phyloP scores from a whole-genome alignment of 1,140 invertebrate species.

The Nixonia krombeini region DNA sequence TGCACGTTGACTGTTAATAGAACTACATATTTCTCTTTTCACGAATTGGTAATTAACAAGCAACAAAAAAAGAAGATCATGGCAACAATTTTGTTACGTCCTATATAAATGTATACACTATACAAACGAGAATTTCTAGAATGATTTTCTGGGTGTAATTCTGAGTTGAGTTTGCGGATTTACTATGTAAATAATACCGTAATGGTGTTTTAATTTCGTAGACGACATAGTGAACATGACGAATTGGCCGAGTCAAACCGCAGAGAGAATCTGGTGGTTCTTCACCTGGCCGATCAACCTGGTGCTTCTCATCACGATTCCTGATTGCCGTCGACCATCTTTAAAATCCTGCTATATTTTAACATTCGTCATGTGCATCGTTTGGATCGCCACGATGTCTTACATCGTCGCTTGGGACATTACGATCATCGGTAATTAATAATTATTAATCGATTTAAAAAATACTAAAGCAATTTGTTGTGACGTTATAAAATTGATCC shows the following conservation, averaged over 20 bases:
- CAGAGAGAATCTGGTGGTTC: conserved; percentile 77
- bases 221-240: conserved; percentile 74
- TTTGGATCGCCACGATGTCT: conserved; percentile 77
- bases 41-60: too few species aligned
- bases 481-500: not conserved
- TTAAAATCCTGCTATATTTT: conserved; percentile 73
- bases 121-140: too few species aligned
- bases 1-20: too few species aligned
- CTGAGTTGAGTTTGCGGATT: too few species aligned
- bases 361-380: conserved; percentile 78
- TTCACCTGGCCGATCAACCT: conserved; percentile 82
- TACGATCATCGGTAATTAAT: conserved; percentile 79
- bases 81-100: too few species aligned
- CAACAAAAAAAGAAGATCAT: too few species aligned
- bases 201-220: too few species aligned
- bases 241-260: conserved; percentile 72
- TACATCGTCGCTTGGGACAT: conserved; percentile 83
- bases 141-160: too few species aligned
- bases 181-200: too few species aligned
- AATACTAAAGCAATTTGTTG: not conserved
- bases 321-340: conserved; percentile 77
- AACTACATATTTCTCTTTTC: too few species aligned
- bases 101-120: too few species aligned
- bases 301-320: conserved; percentile 81
- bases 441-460: too few species aligned